phyloP scores from a whole-genome alignment of 2,888 invertebrate genomes.

The Scaptomyza polygonia region DNA sequence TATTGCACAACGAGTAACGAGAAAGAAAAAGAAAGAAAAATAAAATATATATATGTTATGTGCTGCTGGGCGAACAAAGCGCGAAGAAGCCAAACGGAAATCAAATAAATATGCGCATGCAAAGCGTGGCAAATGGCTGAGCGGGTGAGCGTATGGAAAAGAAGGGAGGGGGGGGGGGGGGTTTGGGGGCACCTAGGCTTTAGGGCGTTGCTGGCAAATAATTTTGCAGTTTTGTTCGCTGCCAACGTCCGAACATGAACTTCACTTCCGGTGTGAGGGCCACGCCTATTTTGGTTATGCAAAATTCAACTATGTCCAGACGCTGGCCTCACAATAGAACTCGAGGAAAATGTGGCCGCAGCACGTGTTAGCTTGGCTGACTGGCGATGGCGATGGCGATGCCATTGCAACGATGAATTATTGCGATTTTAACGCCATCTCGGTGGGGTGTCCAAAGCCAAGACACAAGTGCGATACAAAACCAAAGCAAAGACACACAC shows the following conservation, averaged over 20 bases:
- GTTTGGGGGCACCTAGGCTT: background rate
- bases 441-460: constrained; percentile 35
- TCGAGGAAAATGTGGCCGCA: no score
- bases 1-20: constrained; percentile 45
- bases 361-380: constrained; percentile 41
- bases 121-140: constrained; percentile 38
- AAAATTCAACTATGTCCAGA: constrained; percentile 30
- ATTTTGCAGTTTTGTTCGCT: constrained; percentile 50
- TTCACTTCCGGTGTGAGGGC: constrained; percentile 53
- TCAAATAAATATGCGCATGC: constrained; percentile 63
- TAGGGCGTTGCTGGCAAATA: constrained; percentile 47
- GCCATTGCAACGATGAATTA: constrained; percentile 78
- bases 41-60: background rate
- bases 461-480: constrained; percentile 41
- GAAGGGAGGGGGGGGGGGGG: background rate
- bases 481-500: constrained; percentile 13
- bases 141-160: background rate
- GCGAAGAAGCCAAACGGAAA: constrained; percentile 34
- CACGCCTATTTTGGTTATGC: constrained; percentile 54
- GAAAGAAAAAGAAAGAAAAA: background rate
- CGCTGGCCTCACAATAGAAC: no score
- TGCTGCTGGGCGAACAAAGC: constrained; percentile 1
- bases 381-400: constrained; percentile 25
- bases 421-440: constrained; percentile 75
- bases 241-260: constrained; percentile 69